Conservation (phyloP, 2,113 vertebrate genomes). For the Marmota monax region DNA sequence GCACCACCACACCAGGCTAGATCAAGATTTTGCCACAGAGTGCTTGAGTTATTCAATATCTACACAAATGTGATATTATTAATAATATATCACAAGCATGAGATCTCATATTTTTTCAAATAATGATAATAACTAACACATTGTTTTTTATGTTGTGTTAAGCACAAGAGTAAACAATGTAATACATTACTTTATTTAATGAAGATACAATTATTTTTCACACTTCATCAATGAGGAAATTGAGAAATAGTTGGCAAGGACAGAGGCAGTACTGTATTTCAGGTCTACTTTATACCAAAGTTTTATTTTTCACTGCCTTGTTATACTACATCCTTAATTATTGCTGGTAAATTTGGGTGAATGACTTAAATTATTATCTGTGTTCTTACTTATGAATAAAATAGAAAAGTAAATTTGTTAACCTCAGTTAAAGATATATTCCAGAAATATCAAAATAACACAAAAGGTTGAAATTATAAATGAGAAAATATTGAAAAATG, state of each 20-base stretch:
- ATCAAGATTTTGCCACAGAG: background rate
- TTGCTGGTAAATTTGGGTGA: background rate
- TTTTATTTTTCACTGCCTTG: background rate
- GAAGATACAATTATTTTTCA: background rate
- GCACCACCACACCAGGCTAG: background rate
- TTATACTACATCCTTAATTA: background rate
- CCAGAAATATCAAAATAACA: background rate
- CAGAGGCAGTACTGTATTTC: background rate
- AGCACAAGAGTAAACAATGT: background rate
- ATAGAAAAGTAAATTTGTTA: background rate
- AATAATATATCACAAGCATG: background rate
- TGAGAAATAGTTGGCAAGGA: background rate
- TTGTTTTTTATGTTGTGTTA: background rate
- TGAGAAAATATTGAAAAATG: background rate
- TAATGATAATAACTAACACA: background rate
- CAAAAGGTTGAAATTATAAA: background rate
- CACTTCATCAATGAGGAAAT: background rate
- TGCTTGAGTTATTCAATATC: background rate
- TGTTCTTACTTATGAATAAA: background rate
- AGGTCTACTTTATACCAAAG: background rate
- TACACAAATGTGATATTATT: background rate
- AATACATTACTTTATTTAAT: conserved; percentile 22
- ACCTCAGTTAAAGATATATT: background rate
- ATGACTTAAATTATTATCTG: background rate
- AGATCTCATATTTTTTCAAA: background rate